Percentiles rank a stretch among this genome's conserved stretches.
phyloP scores from a whole-genome alignment of 2,797 vertebrate species.

The Sarcophilus harrisii region DNA sequence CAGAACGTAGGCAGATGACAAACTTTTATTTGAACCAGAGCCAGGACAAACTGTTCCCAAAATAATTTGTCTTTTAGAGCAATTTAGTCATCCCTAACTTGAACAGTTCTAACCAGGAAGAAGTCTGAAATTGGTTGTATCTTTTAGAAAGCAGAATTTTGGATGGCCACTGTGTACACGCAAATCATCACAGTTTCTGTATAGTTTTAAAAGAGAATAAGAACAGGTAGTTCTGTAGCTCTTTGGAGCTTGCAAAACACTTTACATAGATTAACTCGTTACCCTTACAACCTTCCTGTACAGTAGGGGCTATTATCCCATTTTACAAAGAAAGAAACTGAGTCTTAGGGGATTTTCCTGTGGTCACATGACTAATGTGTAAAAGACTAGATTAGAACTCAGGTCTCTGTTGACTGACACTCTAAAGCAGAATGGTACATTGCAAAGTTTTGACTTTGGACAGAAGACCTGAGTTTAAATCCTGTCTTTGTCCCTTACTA shows the following conservation, averaged over 20 bases:
- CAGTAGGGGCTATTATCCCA: neutral
- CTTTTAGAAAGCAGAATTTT: conserved; percentile 56
- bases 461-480: neutral
- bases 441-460: neutral
- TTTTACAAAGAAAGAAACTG: neutral
- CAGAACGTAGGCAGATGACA: conserved; percentile 51
- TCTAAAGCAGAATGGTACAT: neutral
- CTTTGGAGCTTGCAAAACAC: neutral
- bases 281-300: neutral
- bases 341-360: neutral
- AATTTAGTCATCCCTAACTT: conserved; percentile 64
- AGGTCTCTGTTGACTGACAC: neutral
- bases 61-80: conserved; percentile 71
- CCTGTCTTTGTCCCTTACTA: neutral
- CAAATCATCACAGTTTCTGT: neutral
- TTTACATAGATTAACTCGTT: neutral
- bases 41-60: conserved; percentile 57
- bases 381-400: neutral
- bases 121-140: conserved; percentile 56
- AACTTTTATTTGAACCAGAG: conserved; percentile 66
- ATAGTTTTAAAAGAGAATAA: neutral
- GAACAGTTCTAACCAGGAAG: conserved; percentile 59
- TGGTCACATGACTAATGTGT: neutral
- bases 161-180: neutral
- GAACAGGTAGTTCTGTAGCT: neutral